Evolutionary conservation across 1,140 invertebrate genomes (phyloP), one percentile per base, ranked within the genome.

Genomic region (Aphelenchoides avenae): DNA sequence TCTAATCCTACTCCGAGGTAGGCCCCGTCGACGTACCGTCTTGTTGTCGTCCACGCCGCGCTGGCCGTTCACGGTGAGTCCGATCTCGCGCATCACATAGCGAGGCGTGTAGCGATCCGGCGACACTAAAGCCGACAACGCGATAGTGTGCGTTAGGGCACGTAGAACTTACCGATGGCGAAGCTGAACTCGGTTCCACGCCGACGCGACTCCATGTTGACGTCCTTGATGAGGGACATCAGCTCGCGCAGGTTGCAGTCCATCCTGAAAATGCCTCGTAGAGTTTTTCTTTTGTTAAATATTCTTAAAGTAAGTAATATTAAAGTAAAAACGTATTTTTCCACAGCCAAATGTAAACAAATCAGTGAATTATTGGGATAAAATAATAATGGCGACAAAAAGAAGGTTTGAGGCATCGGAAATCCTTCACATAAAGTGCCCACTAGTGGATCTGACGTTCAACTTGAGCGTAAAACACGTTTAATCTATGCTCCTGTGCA

Each of bases 131-230:
- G 42, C 4, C 7, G 22, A 13, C 22, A 5, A 13, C n/a, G 20
- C 7, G 15, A 47, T 29, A 42, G 7, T 15, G 20, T 40, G 13
- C 29, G 36, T 11, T 47, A 1, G 26, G 27, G 39, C 7, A n/a
- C 7, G 3, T 11, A 22, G 43, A 46, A 62, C 65, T 43, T 47
- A 76, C 74, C 66, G 31, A 97, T 82, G 2, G 89, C 87, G 83
- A 99, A 99, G 76, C 94, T 91, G 80, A 98, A 97, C 64, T 89
- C 89, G n/a, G 93, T 96, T 46, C 92, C 93, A 78, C 91, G 91
- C 50, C 86, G 85, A 26, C 92, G 80, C 5, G 93, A 88, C 77
- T 98, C 94, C 29, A 89, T 89, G 80, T 97, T 96, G 0, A 98
- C 92, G 84, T 98, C 93, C 75, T 93, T 92, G 0, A 99, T 91